Evolutionary conservation across 2,113 vertebrate genomes (phyloP), one percentile per base, ranked within the genome.

Genomic region (Lepisosteus osseus): DNA sequence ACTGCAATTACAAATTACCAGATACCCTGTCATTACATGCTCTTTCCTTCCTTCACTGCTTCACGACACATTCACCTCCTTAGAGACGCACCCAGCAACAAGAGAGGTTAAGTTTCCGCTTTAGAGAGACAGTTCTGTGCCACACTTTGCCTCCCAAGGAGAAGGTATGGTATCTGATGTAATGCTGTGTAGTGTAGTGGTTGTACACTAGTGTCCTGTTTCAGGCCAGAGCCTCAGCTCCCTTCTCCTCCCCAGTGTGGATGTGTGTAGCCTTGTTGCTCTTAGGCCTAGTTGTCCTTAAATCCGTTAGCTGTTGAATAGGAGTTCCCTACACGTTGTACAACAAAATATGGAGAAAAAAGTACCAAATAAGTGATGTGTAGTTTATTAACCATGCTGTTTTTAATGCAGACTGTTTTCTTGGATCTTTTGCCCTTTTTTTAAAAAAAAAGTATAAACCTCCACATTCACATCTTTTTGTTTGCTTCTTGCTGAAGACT

Each of bases 31-130:
- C 86, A 6, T n/a, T 64, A 7, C 42, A 54, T 42, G 14, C 61
- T 51, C 55, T 47, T 14, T 7, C 61, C 17, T 54, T 55, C 62
- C 56, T 40, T n/a, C 15, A 1, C 29, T 41, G 8, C 4, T 43
- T 17, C 43, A 44, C 42, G 64, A 12, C 14, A 29, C 29, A 41
- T 44, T 14, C 43, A 14, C 72, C 42, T 81, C 61, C 76, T 77
- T 80, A 91, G 87, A 88, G 82, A 64, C 86, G 86, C 67, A 91
- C 86, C 57, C 86, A 85, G 77, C 87, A 90, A 80, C 90, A 91
- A 86, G 82, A 90, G 82, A 82, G 90, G 84, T 86, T 91, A 77
- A 90, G 88, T 82, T 83, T 90, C 79, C 87, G 87, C 77, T 91
- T 84, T 82, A 91, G 86, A 83, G 86, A 91, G 82, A 85, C 77